These are phyloP conservation scores for Catamblyrhynchus diadema DNA, from an alignment of 2,797 vertebrate species.

Conservation along the genomic window DNA sequence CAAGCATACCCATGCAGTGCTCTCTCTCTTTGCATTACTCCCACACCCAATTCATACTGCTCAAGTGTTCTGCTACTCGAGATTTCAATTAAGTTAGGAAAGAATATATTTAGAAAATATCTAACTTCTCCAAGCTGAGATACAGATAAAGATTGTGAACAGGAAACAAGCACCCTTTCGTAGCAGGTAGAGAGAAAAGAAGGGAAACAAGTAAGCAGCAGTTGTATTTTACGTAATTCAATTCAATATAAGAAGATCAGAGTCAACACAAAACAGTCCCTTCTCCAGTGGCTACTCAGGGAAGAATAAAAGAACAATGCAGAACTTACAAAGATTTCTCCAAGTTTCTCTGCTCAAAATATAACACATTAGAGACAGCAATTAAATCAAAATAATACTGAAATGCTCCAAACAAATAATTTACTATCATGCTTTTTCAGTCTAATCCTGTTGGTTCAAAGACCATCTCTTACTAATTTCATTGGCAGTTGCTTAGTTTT, in stretches of 20 bases:
- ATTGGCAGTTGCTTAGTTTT: not conserved
- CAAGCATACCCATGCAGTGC: not conserved
- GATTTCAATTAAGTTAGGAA: not conserved
- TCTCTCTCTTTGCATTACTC: not conserved
- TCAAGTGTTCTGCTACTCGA: not conserved
- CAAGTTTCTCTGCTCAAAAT: not conserved
- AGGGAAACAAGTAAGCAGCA: not conserved
- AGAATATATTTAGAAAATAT: not conserved
- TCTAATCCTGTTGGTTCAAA: not conserved
- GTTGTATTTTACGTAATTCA: not conserved
- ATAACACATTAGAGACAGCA: not conserved
- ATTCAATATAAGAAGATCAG: not conserved
- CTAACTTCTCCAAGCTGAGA: not conserved
- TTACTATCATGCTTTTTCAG: not conserved
- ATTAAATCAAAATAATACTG: not conserved
- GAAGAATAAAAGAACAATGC: not conserved
- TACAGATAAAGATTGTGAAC: not conserved
- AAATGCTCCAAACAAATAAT: not conserved
- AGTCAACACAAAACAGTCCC: not conserved
- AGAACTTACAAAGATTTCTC: not conserved
- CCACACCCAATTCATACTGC: fast-evolving
- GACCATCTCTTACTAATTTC: not conserved
- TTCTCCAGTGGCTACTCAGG: not conserved
- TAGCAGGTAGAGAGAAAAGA: not conserved
- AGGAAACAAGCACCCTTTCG: not conserved